A percentile compares a stretch with the other conserved stretches of the same genome.
phyloP scores from a whole-genome alignment of 1,140 invertebrate species.

The Zelostemma sp. region DNA sequence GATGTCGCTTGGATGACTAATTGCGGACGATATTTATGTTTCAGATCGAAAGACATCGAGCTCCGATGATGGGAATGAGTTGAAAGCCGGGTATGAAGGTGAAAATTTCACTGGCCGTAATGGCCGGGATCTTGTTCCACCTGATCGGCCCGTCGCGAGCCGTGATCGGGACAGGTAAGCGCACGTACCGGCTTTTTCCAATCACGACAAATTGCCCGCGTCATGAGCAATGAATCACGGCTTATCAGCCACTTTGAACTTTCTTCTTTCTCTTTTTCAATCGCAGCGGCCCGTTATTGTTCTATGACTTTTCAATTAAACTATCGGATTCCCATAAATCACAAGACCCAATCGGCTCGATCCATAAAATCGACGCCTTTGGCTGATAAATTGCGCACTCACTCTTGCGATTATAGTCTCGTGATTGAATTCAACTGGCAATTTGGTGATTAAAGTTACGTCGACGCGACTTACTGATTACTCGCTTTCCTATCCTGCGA shows the following conservation, averaged over 20 bases:
- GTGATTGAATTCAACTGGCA: constrained; percentile 50
- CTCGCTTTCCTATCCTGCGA: too few relatives aligned
- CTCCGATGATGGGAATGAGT: constrained; percentile 61
- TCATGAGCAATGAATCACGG: not conserved
- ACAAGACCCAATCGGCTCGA: constrained; percentile 40
- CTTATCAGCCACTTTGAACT: constrained; percentile 15
- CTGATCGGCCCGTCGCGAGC: constrained; percentile 48
- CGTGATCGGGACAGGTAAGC: constrained; percentile 48
- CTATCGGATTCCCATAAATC: constrained; percentile 62
- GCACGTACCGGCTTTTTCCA: not conserved
- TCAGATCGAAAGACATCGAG: constrained; percentile 8
- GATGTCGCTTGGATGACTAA: too few relatives aligned
- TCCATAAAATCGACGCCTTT: constrained; percentile 58
- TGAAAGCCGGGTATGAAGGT: constrained; percentile 64
- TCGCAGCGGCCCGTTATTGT: constrained; percentile 50
- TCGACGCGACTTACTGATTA: constrained; percentile 29
- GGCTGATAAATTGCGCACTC: constrained; percentile 54
- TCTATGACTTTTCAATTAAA: constrained; percentile 65
- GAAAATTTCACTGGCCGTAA: constrained; percentile 60
- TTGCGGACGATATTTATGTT: too few relatives aligned
- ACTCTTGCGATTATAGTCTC: constrained; percentile 49
- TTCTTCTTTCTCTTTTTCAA: constrained; percentile 29
- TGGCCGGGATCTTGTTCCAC: constrained; percentile 65
- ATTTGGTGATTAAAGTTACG: constrained; percentile 36
- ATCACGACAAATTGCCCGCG: constrained; percentile 8